A percentile compares a stretch with the other conserved stretches of the same genome.
These are phyloP conservation scores for Euglossa dilemma DNA, from an alignment of 1,140 invertebrate genomes.

Conservation along the genomic window DNA sequence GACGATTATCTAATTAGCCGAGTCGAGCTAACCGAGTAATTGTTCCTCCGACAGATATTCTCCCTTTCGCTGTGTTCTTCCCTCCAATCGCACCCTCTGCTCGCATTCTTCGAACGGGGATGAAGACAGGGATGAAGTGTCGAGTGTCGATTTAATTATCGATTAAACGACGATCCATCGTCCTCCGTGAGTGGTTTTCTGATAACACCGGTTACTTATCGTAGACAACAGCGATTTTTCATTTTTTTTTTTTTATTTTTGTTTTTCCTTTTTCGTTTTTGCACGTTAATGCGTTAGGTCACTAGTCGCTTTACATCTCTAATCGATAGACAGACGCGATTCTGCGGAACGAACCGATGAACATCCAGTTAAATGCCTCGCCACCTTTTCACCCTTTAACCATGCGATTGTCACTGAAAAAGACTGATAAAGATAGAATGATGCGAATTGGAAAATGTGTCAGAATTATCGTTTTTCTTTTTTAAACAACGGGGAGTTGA, in stretches of 20 bases:
- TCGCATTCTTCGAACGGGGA: background rate
- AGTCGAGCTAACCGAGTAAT: slow-evolving; percentile 26
- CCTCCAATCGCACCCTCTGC: background rate
- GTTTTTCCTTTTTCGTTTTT: background rate
- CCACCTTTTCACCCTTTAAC: background rate
- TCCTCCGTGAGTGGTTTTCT: background rate
- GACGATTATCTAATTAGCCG: background rate
- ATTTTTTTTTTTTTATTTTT: background rate
- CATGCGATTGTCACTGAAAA: too few species aligned
- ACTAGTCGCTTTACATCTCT: slow-evolving; percentile 25
- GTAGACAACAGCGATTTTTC: slow-evolving; percentile 35
- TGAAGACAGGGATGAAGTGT: background rate
- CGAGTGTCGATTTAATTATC: background rate
- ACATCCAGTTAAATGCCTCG: background rate
- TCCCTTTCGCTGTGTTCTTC: background rate
- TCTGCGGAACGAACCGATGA: background rate
- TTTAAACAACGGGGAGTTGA: too few species aligned
- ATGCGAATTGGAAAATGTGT: too few species aligned
- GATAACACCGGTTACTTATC: background rate
- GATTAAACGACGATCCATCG: slow-evolving; percentile 14
- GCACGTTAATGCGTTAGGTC: slow-evolving; percentile 39
- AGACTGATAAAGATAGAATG: too few species aligned
- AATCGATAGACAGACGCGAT: slow-evolving; percentile 37
- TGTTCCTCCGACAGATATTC: slow-evolving; percentile 16
- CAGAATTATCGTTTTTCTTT: too few species aligned